Evolutionary conservation across 1,140 invertebrate genomes (phyloP).

Genomic region (Leptoteleia sp.): DNA sequence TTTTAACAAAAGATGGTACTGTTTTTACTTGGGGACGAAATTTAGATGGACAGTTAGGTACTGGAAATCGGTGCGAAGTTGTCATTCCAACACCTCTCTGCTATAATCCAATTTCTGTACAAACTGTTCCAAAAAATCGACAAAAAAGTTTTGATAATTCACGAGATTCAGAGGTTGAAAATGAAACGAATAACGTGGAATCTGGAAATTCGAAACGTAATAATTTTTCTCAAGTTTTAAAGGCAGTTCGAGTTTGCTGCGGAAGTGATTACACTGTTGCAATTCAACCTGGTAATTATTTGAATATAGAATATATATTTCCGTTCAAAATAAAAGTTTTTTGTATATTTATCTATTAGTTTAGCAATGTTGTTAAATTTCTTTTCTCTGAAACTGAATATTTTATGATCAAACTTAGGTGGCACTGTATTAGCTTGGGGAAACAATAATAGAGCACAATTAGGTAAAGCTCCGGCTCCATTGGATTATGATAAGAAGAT

Average conservation of each 20-base stretch:
- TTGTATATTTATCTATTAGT: neutral
- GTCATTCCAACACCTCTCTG: slow-evolving; percentile 53
- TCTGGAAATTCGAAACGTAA: slow-evolving; percentile 11
- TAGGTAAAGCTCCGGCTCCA: slow-evolving; percentile 72
- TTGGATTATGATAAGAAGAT: slow-evolving; percentile 72
- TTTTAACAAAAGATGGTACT: slow-evolving; percentile 85
- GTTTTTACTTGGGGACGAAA: slow-evolving; percentile 88
- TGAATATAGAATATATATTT: neutral
- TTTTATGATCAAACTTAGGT: slow-evolving; percentile 18
- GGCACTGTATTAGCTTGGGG: slow-evolving; percentile 79
- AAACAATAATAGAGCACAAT: slow-evolving; percentile 75
- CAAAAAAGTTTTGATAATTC: slow-evolving; percentile 43
- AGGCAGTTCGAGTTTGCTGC: slow-evolving; percentile 82
- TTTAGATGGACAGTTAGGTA: slow-evolving; percentile 80
- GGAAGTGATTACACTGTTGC: slow-evolving; percentile 88
- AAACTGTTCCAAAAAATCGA: slow-evolving; percentile 67
- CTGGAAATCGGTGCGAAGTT: slow-evolving; percentile 20
- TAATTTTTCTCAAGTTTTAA: slow-evolving; percentile 66
- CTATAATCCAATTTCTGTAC: slow-evolving; percentile 69
- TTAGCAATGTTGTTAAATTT: too few species aligned
- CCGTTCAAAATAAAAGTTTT: neutral
- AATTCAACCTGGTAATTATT: slow-evolving; percentile 83
- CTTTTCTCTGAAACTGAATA: too few species aligned
- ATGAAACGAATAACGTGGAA: slow-evolving; percentile 12
- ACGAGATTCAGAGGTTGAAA: slow-evolving; percentile 45